Evolutionary conservation across 2,797 vertebrate genomes (phyloP), one percentile per base, ranked within the genome.

Genomic region (Cynopterus sphinx): DNA sequence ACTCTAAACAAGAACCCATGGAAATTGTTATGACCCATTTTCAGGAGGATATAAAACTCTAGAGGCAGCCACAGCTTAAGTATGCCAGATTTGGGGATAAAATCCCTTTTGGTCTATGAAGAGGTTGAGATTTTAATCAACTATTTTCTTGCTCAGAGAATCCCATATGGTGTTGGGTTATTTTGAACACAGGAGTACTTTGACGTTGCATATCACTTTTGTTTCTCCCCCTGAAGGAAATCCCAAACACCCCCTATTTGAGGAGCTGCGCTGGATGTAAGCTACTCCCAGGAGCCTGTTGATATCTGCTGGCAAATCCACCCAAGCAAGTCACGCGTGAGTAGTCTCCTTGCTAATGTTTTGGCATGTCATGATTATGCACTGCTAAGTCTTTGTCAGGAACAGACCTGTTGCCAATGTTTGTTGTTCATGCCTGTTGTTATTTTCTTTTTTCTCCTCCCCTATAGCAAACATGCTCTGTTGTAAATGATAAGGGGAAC

Each of bases 361-460:
- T 97, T 97, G 96, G 96, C 95, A 95, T 91, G 97, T 95, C 96
- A 96, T n/a, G 78, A 77, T 96, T 90, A 90, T 67, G 92, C 94
- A 95, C 95, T 10, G 79, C 92, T 96, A 96, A 97, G 97, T 96
- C 97, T 97, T 96, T 97, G 97, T 96, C 97, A 97, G 96, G 31
- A 87, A 91, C 1, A 68, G 96, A 97, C 96, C 92, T 96, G 95
- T 96, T 97, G 97, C 97, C 97, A 97, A 46, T 87, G 85, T 96
- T 96, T 95, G 92, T 87, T 94, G 96, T 93, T 95, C 91, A 71
- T 85, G 97, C 86, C 97, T 96, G 96, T 96, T 97, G 92, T 96
- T 96, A 97, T 96, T 97, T 95, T 91, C 91, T 84, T 87, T 94
- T 90, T 91, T 88, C 51, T 19, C 86, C 91, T 94, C 73, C 73